Evolutionary conservation across 2,113 vertebrate species (phyloP).

Genomic region (Castor canadensis): DNA sequence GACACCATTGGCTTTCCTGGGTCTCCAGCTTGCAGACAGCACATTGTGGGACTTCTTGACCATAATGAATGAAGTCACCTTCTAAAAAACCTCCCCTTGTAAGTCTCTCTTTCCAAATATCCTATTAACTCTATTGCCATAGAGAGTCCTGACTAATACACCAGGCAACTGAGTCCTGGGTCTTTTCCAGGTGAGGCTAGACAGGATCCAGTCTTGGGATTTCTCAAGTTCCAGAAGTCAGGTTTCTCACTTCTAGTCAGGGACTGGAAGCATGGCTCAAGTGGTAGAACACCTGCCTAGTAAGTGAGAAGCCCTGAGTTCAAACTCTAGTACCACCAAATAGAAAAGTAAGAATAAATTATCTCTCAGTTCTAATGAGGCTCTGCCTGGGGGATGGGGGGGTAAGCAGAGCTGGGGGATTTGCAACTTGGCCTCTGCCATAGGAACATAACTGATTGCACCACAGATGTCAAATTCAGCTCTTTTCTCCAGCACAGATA

Average conservation of each 20-base stretch:
- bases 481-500: not conserved
- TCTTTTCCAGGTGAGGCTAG: not conserved
- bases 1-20: not conserved
- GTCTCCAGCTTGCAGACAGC: not conserved
- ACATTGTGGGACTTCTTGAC: not conserved
- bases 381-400: too few relatives aligned
- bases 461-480: not conserved
- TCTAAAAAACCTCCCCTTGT: not conserved
- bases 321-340: too few relatives aligned
- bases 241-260: too few relatives aligned
- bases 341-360: too few relatives aligned
- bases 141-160: not conserved
- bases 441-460: not conserved
- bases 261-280: too few relatives aligned
- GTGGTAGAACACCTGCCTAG: too few relatives aligned
- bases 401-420: not conserved
- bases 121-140: not conserved
- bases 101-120: not conserved
- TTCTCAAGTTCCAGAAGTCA: not conserved
- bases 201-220: not conserved
- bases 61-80: not conserved
- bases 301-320: too few relatives aligned
- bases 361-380: not conserved
- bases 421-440: not conserved
- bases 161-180: not conserved